Evolutionary conservation across 2,888 invertebrate genomes (phyloP).

Genomic region (Thereva nobilitata): DNA sequence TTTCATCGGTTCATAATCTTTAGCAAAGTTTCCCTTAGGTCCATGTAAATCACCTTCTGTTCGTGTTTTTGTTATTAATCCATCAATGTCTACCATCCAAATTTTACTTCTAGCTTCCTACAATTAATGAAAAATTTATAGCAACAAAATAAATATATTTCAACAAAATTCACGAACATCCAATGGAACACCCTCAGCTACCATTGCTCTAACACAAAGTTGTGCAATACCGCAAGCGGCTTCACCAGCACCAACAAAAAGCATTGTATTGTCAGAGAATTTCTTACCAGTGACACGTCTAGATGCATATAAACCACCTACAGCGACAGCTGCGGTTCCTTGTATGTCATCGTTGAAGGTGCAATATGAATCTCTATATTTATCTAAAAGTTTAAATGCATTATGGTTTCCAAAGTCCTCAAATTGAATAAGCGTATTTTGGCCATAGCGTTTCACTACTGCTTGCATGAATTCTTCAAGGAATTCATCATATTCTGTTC

Average conservation of each 20-base stretch:
- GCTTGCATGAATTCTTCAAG: slow-evolving; percentile 98
- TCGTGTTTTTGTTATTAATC: slow-evolving; percentile 76
- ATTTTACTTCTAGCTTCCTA: slow-evolving; percentile 83
- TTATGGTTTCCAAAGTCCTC: slow-evolving; percentile 98
- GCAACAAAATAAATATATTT: neutral
- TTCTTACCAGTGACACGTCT: slow-evolving; percentile 64
- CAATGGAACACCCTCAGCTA: slow-evolving; percentile 65
- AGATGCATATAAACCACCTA: slow-evolving; percentile 76
- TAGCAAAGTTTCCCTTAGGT: slow-evolving; percentile 74
- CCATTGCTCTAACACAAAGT: slow-evolving; percentile 87
- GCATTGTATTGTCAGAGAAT: slow-evolving; percentile 82
- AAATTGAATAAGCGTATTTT: slow-evolving; percentile 85
- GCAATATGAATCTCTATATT: slow-evolving; percentile 89
- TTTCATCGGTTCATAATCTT: slow-evolving; percentile 77
- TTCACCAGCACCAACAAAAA: slow-evolving; percentile 92
- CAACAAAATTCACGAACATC: slow-evolving; percentile 46
- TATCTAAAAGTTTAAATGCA: slow-evolving; percentile 91
- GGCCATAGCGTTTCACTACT: slow-evolving; percentile 82
- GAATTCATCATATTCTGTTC: slow-evolving; percentile 87
- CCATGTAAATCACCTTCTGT: slow-evolving; percentile 68
- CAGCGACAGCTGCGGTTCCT: slow-evolving; percentile 94
- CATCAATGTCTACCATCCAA: slow-evolving; percentile 94
- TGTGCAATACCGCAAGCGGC: slow-evolving; percentile 93
- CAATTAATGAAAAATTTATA: slow-evolving; percentile 6
- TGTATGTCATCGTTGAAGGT: slow-evolving; percentile 99